A percentile compares a stretch with the other conserved stretches of the same genome.
These are phyloP conservation scores for Cyphomyrus discorhynchus DNA, from an alignment of 2,113 vertebrate species.

Conservation along the genomic window DNA sequence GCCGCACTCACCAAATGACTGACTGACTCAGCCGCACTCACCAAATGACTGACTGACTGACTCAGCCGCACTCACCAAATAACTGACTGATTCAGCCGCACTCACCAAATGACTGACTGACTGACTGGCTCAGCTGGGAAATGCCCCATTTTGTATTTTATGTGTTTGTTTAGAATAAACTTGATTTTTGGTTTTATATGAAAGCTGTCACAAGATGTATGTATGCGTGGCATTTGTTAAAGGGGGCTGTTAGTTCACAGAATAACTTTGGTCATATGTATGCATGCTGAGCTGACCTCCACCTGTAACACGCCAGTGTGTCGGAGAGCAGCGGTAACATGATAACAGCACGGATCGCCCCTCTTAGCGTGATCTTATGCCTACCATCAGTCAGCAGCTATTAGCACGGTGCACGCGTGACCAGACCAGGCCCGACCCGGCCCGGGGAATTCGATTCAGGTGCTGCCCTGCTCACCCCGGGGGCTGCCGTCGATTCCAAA, in stretches of 20 bases:
- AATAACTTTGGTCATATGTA: neutral
- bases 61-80: neutral
- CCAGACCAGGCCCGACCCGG: neutral
- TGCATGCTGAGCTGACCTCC: neutral
- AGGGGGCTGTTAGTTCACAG: neutral
- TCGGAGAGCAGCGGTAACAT: neutral
- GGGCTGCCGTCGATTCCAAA: conserved; percentile 23
- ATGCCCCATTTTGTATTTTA: neutral
- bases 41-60: no score
- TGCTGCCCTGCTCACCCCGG: conserved; percentile 18
- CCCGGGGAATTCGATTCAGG: conserved; percentile 18
- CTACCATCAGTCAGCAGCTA: conserved; percentile 1
- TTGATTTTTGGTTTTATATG: neutral
- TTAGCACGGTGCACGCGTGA: conserved; percentile 6
- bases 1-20: no score
- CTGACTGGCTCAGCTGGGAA: neutral
- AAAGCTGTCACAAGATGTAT: neutral
- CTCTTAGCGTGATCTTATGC: neutral
- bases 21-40: no score
- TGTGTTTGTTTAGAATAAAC: neutral
- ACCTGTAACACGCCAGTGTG: neutral
- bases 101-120: no score
- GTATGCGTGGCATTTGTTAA: neutral
- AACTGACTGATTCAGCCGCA: neutral
- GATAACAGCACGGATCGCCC: neutral